Percentiles rank a stretch among this genome's conserved stretches.
Evolutionary conservation across 2,888 invertebrate species (phyloP).

Genomic region (Epistrophella euchroma): DNA sequence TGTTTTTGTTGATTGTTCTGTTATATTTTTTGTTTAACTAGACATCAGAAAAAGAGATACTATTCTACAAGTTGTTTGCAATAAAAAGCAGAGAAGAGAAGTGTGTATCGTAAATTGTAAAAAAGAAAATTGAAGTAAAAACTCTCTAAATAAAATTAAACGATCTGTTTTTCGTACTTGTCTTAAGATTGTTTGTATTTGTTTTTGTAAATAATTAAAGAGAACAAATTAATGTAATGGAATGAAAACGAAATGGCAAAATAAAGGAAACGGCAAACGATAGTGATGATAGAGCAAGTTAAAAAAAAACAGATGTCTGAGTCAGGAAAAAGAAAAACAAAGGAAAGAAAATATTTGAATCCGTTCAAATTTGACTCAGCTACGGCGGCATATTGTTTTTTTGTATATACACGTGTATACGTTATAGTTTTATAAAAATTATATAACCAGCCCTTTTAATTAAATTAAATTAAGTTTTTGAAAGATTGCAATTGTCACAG

Average conservation of each 20-base stretch:
- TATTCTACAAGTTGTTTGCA: constrained; percentile 9
- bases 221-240: not conserved
- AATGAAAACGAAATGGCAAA: not conserved
- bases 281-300: not conserved
- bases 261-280: not conserved
- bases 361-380: not conserved
- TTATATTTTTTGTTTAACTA: not conserved
- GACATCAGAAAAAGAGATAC: constrained; percentile 6
- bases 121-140: not conserved
- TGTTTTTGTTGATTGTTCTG: constrained; percentile 24
- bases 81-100: not conserved
- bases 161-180: not conserved
- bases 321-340: not conserved
- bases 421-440: not conserved
- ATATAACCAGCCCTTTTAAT: too few relatives aligned
- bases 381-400: not conserved
- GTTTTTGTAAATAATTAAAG: not conserved
- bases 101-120: not conserved
- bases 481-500: too few relatives aligned
- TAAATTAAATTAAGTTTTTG: too few relatives aligned
- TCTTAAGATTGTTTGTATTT: not conserved
- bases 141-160: not conserved
- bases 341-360: not conserved
- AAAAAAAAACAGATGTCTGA: not conserved
- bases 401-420: constrained; percentile 1